These are phyloP conservation scores for Dufourea novaeangliae DNA, from an alignment of 1,140 invertebrate species.

Conservation along the genomic window DNA sequence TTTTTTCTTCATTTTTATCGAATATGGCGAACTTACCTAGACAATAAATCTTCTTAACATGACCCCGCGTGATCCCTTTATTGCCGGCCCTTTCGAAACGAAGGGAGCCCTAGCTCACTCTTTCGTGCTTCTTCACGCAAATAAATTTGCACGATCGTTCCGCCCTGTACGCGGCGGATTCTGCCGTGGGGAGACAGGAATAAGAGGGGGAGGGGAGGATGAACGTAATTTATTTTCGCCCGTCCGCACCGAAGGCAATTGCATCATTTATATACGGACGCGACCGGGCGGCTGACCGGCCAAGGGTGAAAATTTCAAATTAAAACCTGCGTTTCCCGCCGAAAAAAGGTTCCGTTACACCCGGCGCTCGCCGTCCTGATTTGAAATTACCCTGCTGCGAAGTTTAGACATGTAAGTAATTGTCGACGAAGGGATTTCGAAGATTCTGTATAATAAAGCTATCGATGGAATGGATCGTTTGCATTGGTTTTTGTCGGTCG, in stretches of 20 bases:
- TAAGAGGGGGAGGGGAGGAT: too few relatives aligned
- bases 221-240: conserved; percentile 50
- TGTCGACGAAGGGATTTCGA: not conserved
- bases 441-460: not conserved
- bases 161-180: conserved; percentile 26
- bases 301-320: conserved; percentile 39
- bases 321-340: conserved; percentile 9
- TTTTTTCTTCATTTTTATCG: conserved; percentile 32
- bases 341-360: not conserved
- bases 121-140: conserved; percentile 49
- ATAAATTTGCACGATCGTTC: conserved; percentile 54
- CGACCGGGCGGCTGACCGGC: not conserved
- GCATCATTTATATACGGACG: conserved; percentile 47
- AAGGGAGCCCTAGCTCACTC: conserved; percentile 12
- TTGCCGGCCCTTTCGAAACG: conserved; percentile 28
- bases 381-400: not conserved
- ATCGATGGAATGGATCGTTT: not conserved
- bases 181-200: too few relatives aligned
- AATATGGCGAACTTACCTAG: conserved; percentile 42
- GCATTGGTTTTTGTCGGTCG: too few relatives aligned
- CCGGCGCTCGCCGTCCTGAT: too few relatives aligned
- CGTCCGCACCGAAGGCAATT: conserved; percentile 47
- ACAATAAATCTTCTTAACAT: conserved; percentile 50
- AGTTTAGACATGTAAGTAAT: not conserved
- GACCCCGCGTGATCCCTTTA: conserved; percentile 51